Base-by-base conservation (phyloP, 2,113 vertebrate genomes). In the Origma solitaria region DNA sequence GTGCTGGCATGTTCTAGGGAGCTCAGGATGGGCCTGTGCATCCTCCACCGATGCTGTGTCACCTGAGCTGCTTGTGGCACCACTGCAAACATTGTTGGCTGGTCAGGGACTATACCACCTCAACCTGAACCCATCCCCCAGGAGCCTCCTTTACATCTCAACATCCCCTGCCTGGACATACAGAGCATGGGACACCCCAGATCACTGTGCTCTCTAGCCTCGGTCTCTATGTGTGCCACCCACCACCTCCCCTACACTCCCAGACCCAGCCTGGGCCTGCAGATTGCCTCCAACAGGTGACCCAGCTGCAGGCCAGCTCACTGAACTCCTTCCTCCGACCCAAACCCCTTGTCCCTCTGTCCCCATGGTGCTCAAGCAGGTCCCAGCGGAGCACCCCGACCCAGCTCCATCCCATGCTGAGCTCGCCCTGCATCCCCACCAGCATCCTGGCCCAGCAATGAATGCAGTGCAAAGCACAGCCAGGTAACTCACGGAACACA, bases 201-300 rank as follows among this genome's bases (percentile, higher is more conserved):
- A 38, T 68, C 53, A 58, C 38, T 0, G 0, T 54, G 47, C 11
- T 35, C n/a, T 56, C 61, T 77, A 83, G 56, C 4, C 33, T 24
- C 0, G 0, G 18, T 23, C 17, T 21, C 61, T 15, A 15, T 5
- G 8, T 3, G 1, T 51, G 47, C 31, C 53, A 72, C 69, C 31
- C 37, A 33, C 51, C 11, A 2, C 8, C 13, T 31, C 12, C 40
- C 38, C 53, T 17, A 31, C 0, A 1, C 16, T 65, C 40, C 23
- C 47, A 69, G 40, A 45, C 30, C n/a, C 73, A 65, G 38, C 28
- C 38, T 16, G 50, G 35, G 38, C 51, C 31, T 49, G 53, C 33
- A 50, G 44, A 15, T 31, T 42, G 20, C 72, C 40, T 30, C 58
- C 58, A 31, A 0, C 0, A 0, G 16, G 66, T 4, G 3, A 50